phyloP scores from a whole-genome alignment of 2,113 vertebrate genomes.

The Pluvianellus socialis region DNA sequence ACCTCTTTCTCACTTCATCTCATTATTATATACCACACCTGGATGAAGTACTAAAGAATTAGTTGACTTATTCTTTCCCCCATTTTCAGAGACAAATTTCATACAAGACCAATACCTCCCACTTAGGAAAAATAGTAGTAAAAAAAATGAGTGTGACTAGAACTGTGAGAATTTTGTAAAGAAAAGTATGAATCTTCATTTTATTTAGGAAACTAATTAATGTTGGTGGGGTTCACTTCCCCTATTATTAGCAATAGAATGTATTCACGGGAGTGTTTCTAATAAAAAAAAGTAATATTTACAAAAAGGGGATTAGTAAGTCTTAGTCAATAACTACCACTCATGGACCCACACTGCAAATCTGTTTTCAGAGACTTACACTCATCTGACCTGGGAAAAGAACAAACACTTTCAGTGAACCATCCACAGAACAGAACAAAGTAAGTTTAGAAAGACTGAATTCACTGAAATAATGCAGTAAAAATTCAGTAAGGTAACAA shows the following conservation, averaged over 20 bases:
- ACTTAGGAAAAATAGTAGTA: not conserved
- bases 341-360: too few species aligned
- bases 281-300: not conserved
- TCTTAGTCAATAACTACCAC: too few species aligned
- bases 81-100: not conserved
- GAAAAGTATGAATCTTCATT: not conserved
- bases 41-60: not conserved
- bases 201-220: not conserved
- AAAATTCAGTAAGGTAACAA: too few species aligned
- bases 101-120: not conserved
- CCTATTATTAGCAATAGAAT: not conserved
- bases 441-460: too few species aligned
- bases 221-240: not conserved
- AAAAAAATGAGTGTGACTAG: not conserved
- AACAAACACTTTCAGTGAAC: too few species aligned
- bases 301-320: not conserved
- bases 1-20: not conserved
- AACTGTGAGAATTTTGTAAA: not conserved
- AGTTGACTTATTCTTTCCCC: not conserved
- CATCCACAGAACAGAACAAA: too few species aligned
- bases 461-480: too few species aligned
- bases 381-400: too few species aligned
- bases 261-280: not conserved
- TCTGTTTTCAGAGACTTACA: too few species aligned
- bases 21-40: not conserved